Evolutionary conservation across 2,797 vertebrate species (phyloP).

Genomic region (Graptemys geographica): DNA sequence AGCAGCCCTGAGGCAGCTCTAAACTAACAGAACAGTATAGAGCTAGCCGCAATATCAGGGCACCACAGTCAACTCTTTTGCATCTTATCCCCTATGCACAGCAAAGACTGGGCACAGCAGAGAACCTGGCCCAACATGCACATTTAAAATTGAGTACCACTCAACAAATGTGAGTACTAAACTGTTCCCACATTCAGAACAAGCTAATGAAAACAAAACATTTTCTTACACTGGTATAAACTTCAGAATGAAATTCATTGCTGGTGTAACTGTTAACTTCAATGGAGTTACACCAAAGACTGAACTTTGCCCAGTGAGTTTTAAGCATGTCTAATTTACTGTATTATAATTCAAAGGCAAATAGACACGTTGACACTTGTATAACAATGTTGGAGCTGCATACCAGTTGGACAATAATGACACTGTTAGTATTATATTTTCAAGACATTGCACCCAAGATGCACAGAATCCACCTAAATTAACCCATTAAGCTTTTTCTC

Average conservation of each 20-base stretch:
- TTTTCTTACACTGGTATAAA: not conserved
- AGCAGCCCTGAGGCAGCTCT: not conserved
- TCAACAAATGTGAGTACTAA: not conserved
- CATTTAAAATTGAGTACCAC: not conserved
- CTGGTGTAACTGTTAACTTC: not conserved
- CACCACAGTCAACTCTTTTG: not conserved
- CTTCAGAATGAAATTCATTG: not conserved
- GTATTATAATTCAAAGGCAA: not conserved
- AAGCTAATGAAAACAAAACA: not conserved
- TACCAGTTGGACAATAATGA: conserved; percentile 14
- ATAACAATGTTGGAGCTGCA: not conserved
- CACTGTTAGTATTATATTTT: conserved; percentile 3
- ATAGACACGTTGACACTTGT: not conserved
- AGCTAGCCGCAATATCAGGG: not conserved
- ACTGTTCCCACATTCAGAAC: not conserved
- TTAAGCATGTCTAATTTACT: conserved; percentile 5
- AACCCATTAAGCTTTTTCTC: conserved; percentile 1
- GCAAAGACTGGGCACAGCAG: not conserved
- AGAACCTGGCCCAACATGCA: not conserved
- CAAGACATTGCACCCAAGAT: not conserved
- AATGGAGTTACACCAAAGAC: not conserved
- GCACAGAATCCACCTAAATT: conserved; percentile 6
- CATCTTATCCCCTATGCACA: not conserved
- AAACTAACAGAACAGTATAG: not conserved
- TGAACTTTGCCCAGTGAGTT: not conserved